Evolutionary conservation across 1,140 invertebrate genomes (phyloP), one percentile per base, ranked within the genome.

Genomic region (Drosophila persimilis): DNA sequence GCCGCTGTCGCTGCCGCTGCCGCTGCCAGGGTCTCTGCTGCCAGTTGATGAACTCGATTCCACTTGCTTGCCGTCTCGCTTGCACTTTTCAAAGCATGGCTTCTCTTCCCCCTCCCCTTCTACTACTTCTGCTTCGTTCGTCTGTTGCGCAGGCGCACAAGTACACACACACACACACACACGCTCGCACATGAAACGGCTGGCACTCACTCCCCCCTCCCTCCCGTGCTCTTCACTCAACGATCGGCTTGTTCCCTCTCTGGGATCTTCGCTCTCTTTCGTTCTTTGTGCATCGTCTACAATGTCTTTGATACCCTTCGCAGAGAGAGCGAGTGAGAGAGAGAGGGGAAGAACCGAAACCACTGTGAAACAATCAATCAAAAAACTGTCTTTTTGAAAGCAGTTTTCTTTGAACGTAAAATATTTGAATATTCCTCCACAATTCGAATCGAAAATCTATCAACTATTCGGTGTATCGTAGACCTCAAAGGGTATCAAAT

Each of bases 41-140:
- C 71, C 80, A 89, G 85, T 81, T 90, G 86, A 80, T 90, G 88
- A 90, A 88, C 86, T 88, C 88, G 79, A 80, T 90, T 80, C 73
- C 63, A 58, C 45, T 71, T 53, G 56, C 20, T 47, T 60, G 45
- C 41, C 31, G 9, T 74, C 41, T 56, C 57, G 13, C 60, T 75
- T 39, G n/a, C 44, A 56, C 53, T 15, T 0, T 17, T 13, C 39
- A 61, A 29, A 46, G 63, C 66, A 69, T 57, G 66, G 66, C 66
- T 69, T 70, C 56, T 64, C 55, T 55, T 8, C 61, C 55, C 47
- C 9, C 3, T 9, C 35, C 35, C 11, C 35, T 39, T 13, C 11
- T 11, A 11, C 31, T 35, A 11, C 8, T 11, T 11, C 35, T 39
- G 11, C 52, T 51, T 64, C 31, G 46, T 24, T 73, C 62, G 84